Conservation (phyloP, 2,888 invertebrate genomes). For the Thecocarcelia acutangulata region DNA sequence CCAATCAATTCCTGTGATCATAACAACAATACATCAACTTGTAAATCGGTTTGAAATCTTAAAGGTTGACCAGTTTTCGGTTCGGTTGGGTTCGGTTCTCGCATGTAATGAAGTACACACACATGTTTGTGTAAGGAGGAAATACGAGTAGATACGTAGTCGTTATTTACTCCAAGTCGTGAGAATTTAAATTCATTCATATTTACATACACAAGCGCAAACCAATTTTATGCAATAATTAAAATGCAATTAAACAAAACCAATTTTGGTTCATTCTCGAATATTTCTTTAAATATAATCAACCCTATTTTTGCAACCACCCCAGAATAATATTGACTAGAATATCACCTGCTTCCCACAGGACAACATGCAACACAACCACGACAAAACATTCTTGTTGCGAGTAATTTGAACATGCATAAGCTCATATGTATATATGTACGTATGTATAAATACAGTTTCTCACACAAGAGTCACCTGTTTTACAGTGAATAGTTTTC, state of each 20-base stretch:
- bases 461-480: slow-evolving; percentile 49
- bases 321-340: neutral
- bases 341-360: slow-evolving; percentile 60
- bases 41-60: too few relatives aligned
- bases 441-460: neutral
- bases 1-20: too few relatives aligned
- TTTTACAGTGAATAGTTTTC: slow-evolving; percentile 56
- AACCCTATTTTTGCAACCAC: slow-evolving; percentile 29
- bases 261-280: slow-evolving; percentile 19
- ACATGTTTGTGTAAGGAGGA: too few relatives aligned
- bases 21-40: too few relatives aligned
- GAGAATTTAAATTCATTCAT: neutral
- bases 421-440: too few relatives aligned
- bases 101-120: too few relatives aligned
- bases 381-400: neutral
- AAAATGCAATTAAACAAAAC: slow-evolving; percentile 57
- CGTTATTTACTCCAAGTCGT: neutral
- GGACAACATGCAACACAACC: slow-evolving; percentile 18
- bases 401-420: too few relatives aligned
- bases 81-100: too few relatives aligned
- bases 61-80: too few relatives aligned
- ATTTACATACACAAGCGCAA: neutral
- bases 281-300: slow-evolving; percentile 4
- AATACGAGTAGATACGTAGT: too few relatives aligned
- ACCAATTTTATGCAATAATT: slow-evolving; percentile 50